A percentile compares a stretch with the other conserved stretches of the same genome.
phyloP scores from a whole-genome alignment of 2,888 invertebrate species.

The Isoperla grammatica region DNA sequence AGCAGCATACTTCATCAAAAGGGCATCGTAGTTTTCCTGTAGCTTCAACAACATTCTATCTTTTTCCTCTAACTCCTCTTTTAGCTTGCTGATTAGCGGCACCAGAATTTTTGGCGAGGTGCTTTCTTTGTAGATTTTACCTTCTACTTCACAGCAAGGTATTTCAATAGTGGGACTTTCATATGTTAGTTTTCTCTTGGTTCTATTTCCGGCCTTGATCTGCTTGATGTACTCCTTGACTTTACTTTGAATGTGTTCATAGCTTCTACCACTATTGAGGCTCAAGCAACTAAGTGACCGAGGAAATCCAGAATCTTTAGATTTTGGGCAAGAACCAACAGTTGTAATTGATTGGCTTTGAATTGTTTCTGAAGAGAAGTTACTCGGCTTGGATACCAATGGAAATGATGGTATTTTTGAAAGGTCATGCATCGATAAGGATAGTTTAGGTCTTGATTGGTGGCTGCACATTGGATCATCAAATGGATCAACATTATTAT shows the following conservation, averaged over 20 bases:
- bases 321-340: slow-evolving; percentile 30
- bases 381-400: slow-evolving; percentile 5
- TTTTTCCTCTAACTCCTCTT: slow-evolving; percentile 30
- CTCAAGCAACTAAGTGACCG: slow-evolving; percentile 34
- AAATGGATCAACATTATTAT: background rate
- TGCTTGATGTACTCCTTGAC: slow-evolving; percentile 35
- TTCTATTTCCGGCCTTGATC: slow-evolving; percentile 30
- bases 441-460: slow-evolving; percentile 23
- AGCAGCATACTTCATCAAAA: slow-evolving; percentile 30
- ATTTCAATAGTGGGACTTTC: background rate
- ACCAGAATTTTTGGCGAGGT: background rate
- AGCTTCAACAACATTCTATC: slow-evolving; percentile 26
- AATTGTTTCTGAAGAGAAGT: slow-evolving; percentile 17
- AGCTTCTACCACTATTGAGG: slow-evolving; percentile 31
- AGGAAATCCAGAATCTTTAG: slow-evolving; percentile 35
- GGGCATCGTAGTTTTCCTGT: slow-evolving; percentile 29
- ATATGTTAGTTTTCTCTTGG: background rate
- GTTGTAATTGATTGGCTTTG: slow-evolving; percentile 22
- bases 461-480: background rate
- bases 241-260: slow-evolving; percentile 37
- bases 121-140: background rate
- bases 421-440: slow-evolving; percentile 33
- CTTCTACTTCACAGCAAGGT: background rate
- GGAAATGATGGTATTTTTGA: slow-evolving; percentile 30
- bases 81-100: slow-evolving; percentile 21